These are phyloP conservation scores for Lottia gigantea DNA, from an alignment of 2,888 invertebrate genomes.

Conservation along the genomic window DNA sequence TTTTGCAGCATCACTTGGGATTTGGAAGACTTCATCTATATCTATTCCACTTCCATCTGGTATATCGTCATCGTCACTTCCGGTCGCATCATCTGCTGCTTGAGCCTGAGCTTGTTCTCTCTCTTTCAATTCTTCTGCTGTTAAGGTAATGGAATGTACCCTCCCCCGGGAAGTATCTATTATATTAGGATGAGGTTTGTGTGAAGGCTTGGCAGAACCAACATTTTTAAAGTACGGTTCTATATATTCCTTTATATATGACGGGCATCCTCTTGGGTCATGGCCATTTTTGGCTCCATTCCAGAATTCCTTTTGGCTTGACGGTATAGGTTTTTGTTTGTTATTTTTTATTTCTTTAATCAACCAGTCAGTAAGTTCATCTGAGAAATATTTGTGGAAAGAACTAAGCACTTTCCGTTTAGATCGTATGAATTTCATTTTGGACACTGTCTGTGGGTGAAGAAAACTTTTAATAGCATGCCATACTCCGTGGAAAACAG, in stretches of 20 bases:
- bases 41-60: slow-evolving; percentile 26
- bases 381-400: slow-evolving; percentile 54
- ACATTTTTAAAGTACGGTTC: slow-evolving; percentile 30
- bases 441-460: slow-evolving; percentile 57
- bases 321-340: slow-evolving; percentile 49
- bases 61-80: slow-evolving; percentile 28
- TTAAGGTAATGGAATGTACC: slow-evolving; percentile 23
- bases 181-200: slow-evolving; percentile 64
- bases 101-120: slow-evolving; percentile 17
- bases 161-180: slow-evolving; percentile 42
- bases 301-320: slow-evolving; percentile 61
- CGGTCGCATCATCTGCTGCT: slow-evolving; percentile 20
- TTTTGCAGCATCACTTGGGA: slow-evolving; percentile 35
- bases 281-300: slow-evolving; percentile 37
- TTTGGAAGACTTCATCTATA: slow-evolving; percentile 43
- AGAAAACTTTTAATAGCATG: slow-evolving; percentile 62
- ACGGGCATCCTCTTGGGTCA: slow-evolving; percentile 61
- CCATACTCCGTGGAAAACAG: slow-evolving; percentile 65
- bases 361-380: slow-evolving; percentile 59
- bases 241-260: slow-evolving; percentile 55
- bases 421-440: slow-evolving; percentile 56
- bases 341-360: slow-evolving; percentile 61
- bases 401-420: slow-evolving; percentile 53
- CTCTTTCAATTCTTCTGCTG: slow-evolving; percentile 26
- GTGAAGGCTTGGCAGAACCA: slow-evolving; percentile 22